Conservation (phyloP, 2,797 vertebrate genomes). For the Propithecus perrieri region DNA sequence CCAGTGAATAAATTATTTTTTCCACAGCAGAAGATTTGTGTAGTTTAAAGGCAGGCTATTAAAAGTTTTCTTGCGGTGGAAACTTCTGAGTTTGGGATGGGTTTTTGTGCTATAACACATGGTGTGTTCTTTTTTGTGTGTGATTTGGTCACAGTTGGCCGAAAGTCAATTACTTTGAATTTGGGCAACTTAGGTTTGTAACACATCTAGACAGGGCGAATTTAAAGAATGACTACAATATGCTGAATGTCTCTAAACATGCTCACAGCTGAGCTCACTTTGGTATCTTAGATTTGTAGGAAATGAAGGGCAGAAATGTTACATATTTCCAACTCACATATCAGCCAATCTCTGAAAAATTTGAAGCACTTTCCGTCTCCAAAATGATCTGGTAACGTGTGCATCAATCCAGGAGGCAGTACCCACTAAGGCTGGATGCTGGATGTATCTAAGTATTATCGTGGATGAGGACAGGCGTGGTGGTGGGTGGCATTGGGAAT, state of each 20-base stretch:
- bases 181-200: constrained; percentile 70
- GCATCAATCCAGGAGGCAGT: not conserved
- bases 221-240: constrained; percentile 63
- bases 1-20: constrained; percentile 56
- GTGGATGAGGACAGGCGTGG: rapidly evolving
- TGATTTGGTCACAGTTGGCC: constrained; percentile 70
- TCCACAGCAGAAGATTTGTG: not conserved
- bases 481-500: not conserved
- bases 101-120: constrained; percentile 39
- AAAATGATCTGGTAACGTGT: not conserved
- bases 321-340: constrained; percentile 52
- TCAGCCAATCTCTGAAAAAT: constrained; percentile 43
- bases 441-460: not conserved
- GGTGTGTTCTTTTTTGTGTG: not conserved
- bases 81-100: constrained; percentile 1
- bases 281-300: constrained; percentile 54
- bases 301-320: constrained; percentile 62
- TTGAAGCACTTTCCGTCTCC: not conserved
- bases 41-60: constrained; percentile 55
- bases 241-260: constrained; percentile 66
- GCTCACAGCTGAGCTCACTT: constrained; percentile 54
- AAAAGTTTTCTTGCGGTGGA: constrained; percentile 62
- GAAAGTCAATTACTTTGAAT: constrained; percentile 78
- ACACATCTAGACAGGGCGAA: constrained; percentile 51
- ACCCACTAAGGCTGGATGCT: not conserved